Percentiles rank a stretch among this genome's conserved stretches.
These are phyloP conservation scores for Porphyrio hochstetteri DNA, from an alignment of 2,113 vertebrate species.

Conservation along the genomic window DNA sequence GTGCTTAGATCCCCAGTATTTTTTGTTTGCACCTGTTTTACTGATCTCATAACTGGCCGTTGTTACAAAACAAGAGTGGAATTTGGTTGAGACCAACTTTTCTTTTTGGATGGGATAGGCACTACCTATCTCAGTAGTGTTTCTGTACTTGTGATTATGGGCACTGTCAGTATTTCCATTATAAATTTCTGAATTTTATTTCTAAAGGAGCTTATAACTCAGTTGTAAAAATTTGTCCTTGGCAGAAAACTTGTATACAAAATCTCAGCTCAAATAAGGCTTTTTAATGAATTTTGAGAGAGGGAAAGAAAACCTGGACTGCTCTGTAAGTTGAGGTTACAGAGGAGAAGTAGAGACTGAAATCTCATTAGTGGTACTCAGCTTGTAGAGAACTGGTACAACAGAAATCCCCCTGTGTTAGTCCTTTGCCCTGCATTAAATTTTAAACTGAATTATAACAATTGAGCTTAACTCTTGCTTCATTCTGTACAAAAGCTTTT, in stretches of 20 bases:
- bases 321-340: background rate
- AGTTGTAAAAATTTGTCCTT: conserved; percentile 75
- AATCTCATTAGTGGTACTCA: background rate
- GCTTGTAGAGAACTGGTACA: background rate
- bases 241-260: conserved; percentile 68
- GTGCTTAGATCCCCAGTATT: background rate
- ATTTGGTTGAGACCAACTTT: conserved; percentile 10
- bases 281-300: conserved; percentile 34
- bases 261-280: conserved; percentile 40
- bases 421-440: background rate
- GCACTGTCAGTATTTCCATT: conserved; percentile 73
- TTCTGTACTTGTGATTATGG: conserved; percentile 54
- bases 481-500: conserved; percentile 6
- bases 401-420: background rate
- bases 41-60: conserved; percentile 40
- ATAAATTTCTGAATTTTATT: conserved; percentile 60
- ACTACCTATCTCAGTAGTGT: conserved; percentile 53
- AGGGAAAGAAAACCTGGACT: background rate
- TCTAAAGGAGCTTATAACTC: conserved; percentile 60
- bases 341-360: background rate
- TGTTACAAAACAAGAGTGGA: background rate
- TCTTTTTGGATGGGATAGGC: conserved; percentile 49
- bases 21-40: conserved; percentile 54
- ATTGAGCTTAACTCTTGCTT: background rate
- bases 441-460: background rate